Evolutionary conservation across 2,113 vertebrate species (phyloP).

Genomic region (Ceyx margarethae): DNA sequence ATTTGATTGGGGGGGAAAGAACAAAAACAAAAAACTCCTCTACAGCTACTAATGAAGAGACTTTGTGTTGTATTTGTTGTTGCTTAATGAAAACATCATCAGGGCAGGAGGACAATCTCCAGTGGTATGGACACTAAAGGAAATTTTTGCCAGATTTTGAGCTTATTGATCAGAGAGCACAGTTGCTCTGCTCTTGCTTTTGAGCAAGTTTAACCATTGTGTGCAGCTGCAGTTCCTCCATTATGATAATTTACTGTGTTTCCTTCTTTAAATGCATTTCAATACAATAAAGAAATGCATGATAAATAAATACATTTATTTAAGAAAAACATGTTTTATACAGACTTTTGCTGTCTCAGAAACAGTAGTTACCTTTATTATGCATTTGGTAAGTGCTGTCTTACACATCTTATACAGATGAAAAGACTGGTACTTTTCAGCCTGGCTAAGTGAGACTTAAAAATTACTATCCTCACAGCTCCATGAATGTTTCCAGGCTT

Average conservation of each 20-base stretch:
- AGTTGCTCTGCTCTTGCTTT: not conserved
- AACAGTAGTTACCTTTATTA: not conserved
- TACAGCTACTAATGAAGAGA: not conserved
- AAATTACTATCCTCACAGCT: not conserved
- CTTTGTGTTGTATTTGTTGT: constrained; percentile 1
- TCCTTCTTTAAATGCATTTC: not conserved
- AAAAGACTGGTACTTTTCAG: not conserved
- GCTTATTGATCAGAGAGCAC: not conserved
- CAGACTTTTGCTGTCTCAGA: not conserved
- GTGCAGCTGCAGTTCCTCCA: not conserved
- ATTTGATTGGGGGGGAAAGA: not conserved
- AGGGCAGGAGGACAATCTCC: not conserved
- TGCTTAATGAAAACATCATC: not conserved
- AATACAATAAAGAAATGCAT: not conserved
- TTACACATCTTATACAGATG: not conserved
- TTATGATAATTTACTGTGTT: not conserved
- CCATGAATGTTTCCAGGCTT: not conserved
- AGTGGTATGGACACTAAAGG: not conserved
- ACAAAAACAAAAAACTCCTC: not conserved
- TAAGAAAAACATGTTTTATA: not conserved
- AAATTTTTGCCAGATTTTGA: not conserved
- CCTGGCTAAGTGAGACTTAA: not conserved
- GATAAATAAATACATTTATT: not conserved
- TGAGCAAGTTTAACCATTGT: not conserved
- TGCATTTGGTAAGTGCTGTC: not conserved